These are phyloP conservation scores for Cheilosia impressa DNA, from an alignment of 2,888 invertebrate species.

Conservation along the genomic window DNA sequence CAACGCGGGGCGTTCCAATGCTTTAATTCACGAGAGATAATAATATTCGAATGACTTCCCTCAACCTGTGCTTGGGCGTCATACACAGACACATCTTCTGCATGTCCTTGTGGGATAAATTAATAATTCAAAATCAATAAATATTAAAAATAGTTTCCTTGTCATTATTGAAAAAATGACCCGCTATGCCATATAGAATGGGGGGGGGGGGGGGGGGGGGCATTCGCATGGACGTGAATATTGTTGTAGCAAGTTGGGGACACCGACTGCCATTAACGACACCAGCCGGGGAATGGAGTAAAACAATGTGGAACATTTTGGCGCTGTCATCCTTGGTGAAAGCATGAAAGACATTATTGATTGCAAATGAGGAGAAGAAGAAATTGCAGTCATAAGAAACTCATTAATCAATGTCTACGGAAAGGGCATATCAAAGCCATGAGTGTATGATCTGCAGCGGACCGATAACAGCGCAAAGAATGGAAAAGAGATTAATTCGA, in stretches of 20 bases:
- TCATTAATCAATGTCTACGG: slow-evolving; percentile 68
- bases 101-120: slow-evolving; percentile 45
- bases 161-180: slow-evolving; percentile 35
- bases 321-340: slow-evolving; percentile 42
- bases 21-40: slow-evolving; percentile 19
- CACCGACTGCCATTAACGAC: slow-evolving; percentile 38
- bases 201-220: neutral
- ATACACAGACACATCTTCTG: slow-evolving; percentile 5
- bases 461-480: slow-evolving; percentile 4
- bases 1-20: neutral
- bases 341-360: slow-evolving; percentile 47
- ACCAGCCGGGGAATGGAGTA: neutral
- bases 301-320: slow-evolving; percentile 45
- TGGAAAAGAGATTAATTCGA: slow-evolving; percentile 35
- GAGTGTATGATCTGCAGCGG: slow-evolving; percentile 30
- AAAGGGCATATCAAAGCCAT: slow-evolving; percentile 16
- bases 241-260: too few species aligned
- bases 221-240: neutral
- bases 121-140: slow-evolving; percentile 65
- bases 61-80: neutral
- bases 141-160: slow-evolving; percentile 58
- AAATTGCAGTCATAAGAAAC: slow-evolving; percentile 60
- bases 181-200: slow-evolving; percentile 4
- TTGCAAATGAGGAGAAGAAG: slow-evolving; percentile 43
- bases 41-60: slow-evolving; percentile 6